A percentile compares a stretch with the other conserved stretches of the same genome.
phyloP scores from a whole-genome alignment of 2,888 invertebrate species.

The Latrodectus elegans region DNA sequence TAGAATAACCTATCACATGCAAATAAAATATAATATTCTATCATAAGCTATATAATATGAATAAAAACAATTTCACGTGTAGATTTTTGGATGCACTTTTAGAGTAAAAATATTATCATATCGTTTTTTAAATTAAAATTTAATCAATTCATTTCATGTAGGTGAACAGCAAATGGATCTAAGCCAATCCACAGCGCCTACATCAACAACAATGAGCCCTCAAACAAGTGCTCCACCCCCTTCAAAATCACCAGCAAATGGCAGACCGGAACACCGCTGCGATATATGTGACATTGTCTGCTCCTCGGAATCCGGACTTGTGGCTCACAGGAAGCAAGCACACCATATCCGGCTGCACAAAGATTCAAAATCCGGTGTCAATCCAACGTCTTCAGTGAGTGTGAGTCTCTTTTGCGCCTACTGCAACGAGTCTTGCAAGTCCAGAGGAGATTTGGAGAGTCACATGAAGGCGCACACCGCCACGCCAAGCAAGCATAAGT shows the following conservation, averaged over 20 bases:
- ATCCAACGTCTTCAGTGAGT: constrained; percentile 73
- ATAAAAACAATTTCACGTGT: too few relatives aligned
- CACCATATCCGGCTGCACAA: constrained; percentile 76
- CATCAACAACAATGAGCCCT: neutral
- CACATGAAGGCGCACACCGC: constrained; percentile 86
- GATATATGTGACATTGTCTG: constrained; percentile 87
- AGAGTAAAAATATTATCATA: too few relatives aligned
- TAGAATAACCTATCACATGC: too few relatives aligned
- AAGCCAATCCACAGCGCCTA: neutral
- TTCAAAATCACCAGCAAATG: constrained; percentile 24
- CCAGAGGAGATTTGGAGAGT: constrained; percentile 88
- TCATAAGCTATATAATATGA: too few relatives aligned
- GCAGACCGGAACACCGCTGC: constrained; percentile 76
- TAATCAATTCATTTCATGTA: neutral
- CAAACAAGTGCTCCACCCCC: constrained; percentile 16
- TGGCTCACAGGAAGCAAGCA: constrained; percentile 81
- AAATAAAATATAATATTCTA: too few relatives aligned
- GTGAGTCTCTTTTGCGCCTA: constrained; percentile 87
- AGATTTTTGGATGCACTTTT: too few relatives aligned
- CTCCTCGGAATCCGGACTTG: constrained; percentile 80
- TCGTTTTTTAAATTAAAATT: too few relatives aligned
- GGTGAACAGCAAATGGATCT: constrained; percentile 7
- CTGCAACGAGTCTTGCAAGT: constrained; percentile 91
- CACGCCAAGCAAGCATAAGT: constrained; percentile 83
- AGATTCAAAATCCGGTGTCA: constrained; percentile 62